Evolutionary conservation across 2,113 vertebrate genomes (phyloP).

Genomic region (Ranitomeya variabilis): DNA sequence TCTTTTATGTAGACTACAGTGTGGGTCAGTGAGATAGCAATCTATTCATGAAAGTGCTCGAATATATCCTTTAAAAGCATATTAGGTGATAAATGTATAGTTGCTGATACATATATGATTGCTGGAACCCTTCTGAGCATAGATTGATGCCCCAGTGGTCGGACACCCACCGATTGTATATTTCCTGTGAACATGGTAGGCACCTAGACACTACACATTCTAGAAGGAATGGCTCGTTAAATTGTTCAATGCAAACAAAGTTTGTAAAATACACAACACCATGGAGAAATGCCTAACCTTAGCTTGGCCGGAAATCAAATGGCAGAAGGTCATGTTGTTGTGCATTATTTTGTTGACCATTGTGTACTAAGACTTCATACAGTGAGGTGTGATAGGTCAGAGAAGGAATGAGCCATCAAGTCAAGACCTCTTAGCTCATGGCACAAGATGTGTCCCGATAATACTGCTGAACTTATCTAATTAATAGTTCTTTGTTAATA

Average conservation of each 20-base stretch:
- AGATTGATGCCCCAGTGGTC: no score
- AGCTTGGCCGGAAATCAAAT: background rate
- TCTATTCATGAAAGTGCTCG: no score
- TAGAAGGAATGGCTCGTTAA: background rate
- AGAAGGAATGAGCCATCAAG: conserved; percentile 25
- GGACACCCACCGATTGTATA: no score
- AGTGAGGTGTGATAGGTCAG: background rate
- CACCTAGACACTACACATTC: background rate
- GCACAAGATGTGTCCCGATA: background rate
- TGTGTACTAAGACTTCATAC: background rate
- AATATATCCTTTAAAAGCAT: no score
- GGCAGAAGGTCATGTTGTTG: background rate
- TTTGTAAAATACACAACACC: background rate
- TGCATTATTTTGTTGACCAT: background rate
- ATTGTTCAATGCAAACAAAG: background rate
- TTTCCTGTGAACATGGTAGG: no score
- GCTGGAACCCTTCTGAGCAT: no score
- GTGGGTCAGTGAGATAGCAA: no score
- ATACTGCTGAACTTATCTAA: conserved; percentile 10
- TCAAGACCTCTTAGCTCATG: background rate
- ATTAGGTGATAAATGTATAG: no score
- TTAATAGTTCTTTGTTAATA: conserved; percentile 60
- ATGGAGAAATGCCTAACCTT: background rate
- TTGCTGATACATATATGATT: no score
- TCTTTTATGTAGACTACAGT: no score